phyloP scores from a whole-genome alignment of 2,888 invertebrate species.

The Orthonychiurus folsomi region DNA sequence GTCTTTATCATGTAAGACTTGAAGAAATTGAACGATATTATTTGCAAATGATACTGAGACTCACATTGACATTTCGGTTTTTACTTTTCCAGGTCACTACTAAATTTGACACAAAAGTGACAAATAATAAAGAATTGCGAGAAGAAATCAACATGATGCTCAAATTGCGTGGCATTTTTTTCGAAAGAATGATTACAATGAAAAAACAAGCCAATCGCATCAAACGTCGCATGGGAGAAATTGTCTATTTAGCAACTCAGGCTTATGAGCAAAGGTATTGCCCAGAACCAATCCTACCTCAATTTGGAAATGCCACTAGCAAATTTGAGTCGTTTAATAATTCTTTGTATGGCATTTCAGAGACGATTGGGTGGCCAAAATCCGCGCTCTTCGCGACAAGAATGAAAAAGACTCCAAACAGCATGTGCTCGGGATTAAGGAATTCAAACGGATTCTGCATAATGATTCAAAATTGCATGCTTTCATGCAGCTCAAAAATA shows the following conservation, averaged over 20 bases:
- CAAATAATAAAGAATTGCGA: constrained; percentile 25
- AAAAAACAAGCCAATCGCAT: constrained; percentile 24
- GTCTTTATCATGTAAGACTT: constrained; percentile 24
- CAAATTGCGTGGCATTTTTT: constrained; percentile 30
- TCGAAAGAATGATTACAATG: constrained; percentile 23
- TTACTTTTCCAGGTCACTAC: constrained; percentile 20
- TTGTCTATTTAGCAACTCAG: constrained; percentile 28
- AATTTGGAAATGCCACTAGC: too few relatives aligned
- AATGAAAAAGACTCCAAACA: constrained; percentile 32
- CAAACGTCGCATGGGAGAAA: constrained; percentile 29
- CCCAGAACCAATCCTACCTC: background rate
- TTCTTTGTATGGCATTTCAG: constrained; percentile 16
- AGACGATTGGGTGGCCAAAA: constrained; percentile 29
- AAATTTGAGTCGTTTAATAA: constrained; percentile 2
- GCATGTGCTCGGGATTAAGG: constrained; percentile 33
- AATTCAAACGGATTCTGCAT: constrained; percentile 26
- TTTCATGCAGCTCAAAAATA: constrained; percentile 27
- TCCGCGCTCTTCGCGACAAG: constrained; percentile 24
- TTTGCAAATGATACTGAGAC: too few relatives aligned
- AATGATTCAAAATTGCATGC: constrained; percentile 29
- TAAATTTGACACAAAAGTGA: constrained; percentile 26
- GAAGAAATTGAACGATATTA: background rate
- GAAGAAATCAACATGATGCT: constrained; percentile 34
- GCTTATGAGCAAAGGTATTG: constrained; percentile 32
- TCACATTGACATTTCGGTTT: too few relatives aligned